Evolutionary conservation across 2,113 vertebrate species (phyloP).

Genomic region (Nothoprocta pentlandii): DNA sequence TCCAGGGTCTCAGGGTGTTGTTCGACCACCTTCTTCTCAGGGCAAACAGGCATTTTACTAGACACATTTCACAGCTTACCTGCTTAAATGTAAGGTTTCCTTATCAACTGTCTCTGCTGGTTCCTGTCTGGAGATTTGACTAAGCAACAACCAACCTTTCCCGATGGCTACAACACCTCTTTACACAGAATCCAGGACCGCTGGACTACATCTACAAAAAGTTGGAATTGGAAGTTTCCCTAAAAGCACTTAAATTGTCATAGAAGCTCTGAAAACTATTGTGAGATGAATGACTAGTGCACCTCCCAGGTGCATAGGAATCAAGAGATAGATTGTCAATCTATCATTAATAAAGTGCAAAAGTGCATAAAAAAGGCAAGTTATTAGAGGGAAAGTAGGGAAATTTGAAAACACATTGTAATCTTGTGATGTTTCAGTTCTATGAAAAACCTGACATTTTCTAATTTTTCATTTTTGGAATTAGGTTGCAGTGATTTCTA

Average conservation of each 20-base stretch:
- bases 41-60: neutral
- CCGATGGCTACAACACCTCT: neutral
- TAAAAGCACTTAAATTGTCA: neutral
- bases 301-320: neutral
- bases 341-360: neutral
- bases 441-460: neutral
- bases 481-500: neutral
- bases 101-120: neutral
- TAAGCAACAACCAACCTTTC: neutral
- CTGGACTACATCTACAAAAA: neutral
- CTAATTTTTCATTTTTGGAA: neutral
- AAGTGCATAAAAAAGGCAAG: neutral
- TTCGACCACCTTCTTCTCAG: neutral
- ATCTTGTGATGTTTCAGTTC: neutral
- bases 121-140: neutral
- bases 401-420: neutral
- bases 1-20: neutral
- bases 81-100: neutral
- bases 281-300: neutral
- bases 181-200: rapidly evolving
- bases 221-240: neutral
- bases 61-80: neutral
- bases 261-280: neutral
- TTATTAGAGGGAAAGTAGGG: neutral
- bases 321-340: neutral